Evolutionary conservation across 30 jellyfish, hydroid and myxozoan species (phyloP).

Genomic region (Chrysaora quinquecirrha): DNA sequence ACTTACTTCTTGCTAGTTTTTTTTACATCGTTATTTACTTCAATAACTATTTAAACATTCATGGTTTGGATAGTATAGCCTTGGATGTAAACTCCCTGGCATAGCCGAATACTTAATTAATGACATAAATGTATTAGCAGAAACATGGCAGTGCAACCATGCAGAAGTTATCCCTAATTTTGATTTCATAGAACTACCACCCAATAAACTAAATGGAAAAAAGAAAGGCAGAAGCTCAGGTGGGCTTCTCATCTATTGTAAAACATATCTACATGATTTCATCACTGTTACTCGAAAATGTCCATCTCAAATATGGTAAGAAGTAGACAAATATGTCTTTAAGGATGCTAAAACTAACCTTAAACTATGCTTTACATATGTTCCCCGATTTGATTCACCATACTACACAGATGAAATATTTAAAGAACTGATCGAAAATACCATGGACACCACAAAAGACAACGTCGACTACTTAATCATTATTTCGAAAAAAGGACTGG

Average conservation of each 20-base stretch:
- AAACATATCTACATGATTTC: background rate
- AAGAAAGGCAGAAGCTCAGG: conserved; percentile 18
- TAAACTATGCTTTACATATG: no score
- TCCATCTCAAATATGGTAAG: background rate
- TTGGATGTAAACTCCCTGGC: background rate
- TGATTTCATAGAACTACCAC: background rate
- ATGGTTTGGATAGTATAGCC: background rate
- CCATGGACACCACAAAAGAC: no score
- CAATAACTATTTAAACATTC: background rate
- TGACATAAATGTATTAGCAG: background rate
- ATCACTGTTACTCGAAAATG: background rate
- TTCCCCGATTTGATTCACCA: no score
- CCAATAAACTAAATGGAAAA: background rate
- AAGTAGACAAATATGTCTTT: background rate
- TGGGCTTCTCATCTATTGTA: background rate
- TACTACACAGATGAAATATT: no score
- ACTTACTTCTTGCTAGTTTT: no score
- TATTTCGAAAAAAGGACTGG: no score
- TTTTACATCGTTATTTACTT: no score
- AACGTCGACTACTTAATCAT: no score
- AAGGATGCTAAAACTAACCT: no score
- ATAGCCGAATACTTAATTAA: background rate
- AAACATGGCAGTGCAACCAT: conserved; percentile 5
- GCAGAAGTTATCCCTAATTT: background rate
- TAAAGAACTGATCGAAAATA: no score